These are phyloP conservation scores for Serranochromis macrocephalus DNA, from an alignment of 2,113 vertebrate species.

Conservation along the genomic window DNA sequence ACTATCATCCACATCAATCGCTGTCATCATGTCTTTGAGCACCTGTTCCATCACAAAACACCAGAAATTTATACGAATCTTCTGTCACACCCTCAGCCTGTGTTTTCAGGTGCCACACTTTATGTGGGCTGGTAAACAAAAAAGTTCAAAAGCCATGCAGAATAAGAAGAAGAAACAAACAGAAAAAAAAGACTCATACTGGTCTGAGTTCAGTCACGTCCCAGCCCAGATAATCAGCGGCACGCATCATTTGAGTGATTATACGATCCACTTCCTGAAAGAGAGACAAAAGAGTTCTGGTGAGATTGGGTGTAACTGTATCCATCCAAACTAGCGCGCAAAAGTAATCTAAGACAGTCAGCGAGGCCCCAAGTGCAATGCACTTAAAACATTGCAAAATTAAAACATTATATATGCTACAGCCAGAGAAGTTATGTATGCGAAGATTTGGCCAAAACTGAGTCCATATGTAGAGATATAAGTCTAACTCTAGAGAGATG, in stretches of 20 bases:
- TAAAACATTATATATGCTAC: background rate
- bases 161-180: background rate
- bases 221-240: slow-evolving; percentile 92
- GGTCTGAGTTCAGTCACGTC: slow-evolving; percentile 88
- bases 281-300: background rate
- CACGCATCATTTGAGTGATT: slow-evolving; percentile 89
- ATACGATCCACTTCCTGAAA: slow-evolving; percentile 89
- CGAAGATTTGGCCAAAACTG: background rate
- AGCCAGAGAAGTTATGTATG: background rate
- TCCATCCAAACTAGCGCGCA: background rate
- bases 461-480: background rate
- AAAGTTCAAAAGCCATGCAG: background rate
- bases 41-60: slow-evolving; percentile 70
- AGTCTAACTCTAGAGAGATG: background rate
- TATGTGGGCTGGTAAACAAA: background rate
- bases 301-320: background rate
- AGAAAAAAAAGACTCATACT: slow-evolving; percentile 58
- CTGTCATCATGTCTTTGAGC: slow-evolving; percentile 88
- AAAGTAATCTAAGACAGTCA: background rate
- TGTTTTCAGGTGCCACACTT: background rate
- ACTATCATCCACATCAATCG: slow-evolving; percentile 82
- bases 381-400: background rate
- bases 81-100: background rate
- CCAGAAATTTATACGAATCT: background rate
- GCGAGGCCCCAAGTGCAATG: background rate